Conservation (phyloP, 2,113 vertebrate species). For the Calypte anna region DNA sequence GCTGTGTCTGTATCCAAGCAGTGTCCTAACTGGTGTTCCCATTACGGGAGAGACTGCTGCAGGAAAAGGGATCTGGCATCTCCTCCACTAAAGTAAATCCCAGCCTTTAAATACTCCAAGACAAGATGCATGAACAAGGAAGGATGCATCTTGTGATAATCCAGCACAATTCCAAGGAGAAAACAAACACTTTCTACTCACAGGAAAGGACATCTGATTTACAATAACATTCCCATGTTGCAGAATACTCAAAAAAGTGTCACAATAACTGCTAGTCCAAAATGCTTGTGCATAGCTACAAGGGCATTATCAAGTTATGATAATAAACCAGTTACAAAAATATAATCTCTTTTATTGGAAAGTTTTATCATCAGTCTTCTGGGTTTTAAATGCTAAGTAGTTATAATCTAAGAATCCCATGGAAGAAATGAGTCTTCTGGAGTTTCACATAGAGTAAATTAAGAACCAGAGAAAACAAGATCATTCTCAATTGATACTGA, state of each 20-base stretch:
- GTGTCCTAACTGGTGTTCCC: neutral
- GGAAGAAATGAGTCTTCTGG: neutral
- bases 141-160: neutral
- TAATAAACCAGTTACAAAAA: neutral
- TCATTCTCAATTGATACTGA: neutral
- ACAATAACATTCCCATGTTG: neutral
- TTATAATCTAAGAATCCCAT: neutral
- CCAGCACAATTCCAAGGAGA: neutral
- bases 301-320: neutral
- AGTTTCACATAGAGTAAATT: neutral
- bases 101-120: neutral
- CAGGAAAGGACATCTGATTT: neutral
- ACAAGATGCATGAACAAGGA: too few relatives aligned
- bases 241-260: neutral
- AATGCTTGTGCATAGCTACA: neutral
- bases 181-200: neutral
- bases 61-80: neutral
- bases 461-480: neutral
- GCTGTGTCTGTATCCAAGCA: neutral
- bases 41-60: neutral
- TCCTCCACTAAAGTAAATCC: neutral
- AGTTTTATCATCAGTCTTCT: neutral
- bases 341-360: neutral
- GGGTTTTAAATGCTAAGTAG: neutral
- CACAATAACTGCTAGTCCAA: neutral